phyloP scores from a whole-genome alignment of 2,888 invertebrate genomes.

The Aporophyla nigra region DNA sequence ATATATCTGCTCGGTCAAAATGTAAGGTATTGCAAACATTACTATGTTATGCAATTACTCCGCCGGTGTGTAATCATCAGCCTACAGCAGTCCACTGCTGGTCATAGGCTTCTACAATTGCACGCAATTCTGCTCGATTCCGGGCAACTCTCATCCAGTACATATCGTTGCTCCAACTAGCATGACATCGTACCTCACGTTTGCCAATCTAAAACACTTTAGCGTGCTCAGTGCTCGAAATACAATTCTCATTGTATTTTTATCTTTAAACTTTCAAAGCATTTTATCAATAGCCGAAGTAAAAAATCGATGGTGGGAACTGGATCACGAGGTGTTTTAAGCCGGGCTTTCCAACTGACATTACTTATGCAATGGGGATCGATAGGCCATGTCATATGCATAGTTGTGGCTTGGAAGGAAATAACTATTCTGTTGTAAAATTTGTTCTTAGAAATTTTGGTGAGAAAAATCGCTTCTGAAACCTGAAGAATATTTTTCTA shows the following conservation, averaged over 20 bases:
- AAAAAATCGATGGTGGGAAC: conserved; percentile 36
- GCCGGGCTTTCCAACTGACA: conserved; percentile 11
- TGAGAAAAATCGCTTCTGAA: too few relatives aligned
- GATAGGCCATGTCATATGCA: conserved; percentile 15
- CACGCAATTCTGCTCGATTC: too few relatives aligned
- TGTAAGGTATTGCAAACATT: not conserved
- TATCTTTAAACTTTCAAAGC: not conserved
- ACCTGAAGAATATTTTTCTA: too few relatives aligned
- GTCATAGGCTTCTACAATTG: too few relatives aligned
- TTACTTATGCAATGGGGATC: conserved; percentile 48
- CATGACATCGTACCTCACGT: too few relatives aligned
- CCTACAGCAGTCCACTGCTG: too few relatives aligned
- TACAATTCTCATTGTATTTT: not conserved
- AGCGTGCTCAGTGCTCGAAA: not conserved
- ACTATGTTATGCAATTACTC: not conserved
- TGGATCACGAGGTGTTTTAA: conserved; percentile 21
- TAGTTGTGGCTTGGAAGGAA: conserved; percentile 14
- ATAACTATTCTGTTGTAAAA: too few relatives aligned
- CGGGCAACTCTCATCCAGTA: too few relatives aligned
- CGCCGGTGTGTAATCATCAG: too few relatives aligned
- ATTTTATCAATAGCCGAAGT: conserved; percentile 1
- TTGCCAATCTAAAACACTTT: not conserved
- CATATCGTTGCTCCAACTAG: too few relatives aligned
- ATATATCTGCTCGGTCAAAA: too few relatives aligned
- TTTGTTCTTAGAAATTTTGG: too few relatives aligned